Evolutionary conservation across 2,888 invertebrate species (phyloP).

Genomic region (Crocallis elinguaria): DNA sequence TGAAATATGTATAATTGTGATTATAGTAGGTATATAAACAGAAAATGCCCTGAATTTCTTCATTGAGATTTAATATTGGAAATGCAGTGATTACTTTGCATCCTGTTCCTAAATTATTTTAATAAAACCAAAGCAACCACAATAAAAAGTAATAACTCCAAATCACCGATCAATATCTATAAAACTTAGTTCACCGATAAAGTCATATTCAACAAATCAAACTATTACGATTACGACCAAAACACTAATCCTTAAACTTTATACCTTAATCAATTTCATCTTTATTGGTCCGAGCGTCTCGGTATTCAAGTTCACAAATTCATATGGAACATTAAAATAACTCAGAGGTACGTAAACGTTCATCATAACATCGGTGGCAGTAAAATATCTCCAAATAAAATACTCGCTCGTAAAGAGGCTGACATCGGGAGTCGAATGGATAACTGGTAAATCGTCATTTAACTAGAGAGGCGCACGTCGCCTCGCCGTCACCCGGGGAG

Average conservation of each 20-base stretch:
- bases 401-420: constrained; percentile 77
- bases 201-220: constrained; percentile 34
- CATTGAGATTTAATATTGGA: too few relatives aligned
- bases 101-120: too few relatives aligned
- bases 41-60: too few relatives aligned
- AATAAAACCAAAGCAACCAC: too few relatives aligned
- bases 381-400: constrained; percentile 80
- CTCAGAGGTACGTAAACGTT: constrained; percentile 68
- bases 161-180: constrained; percentile 15
- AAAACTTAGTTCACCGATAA: constrained; percentile 27
- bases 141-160: constrained; percentile 2
- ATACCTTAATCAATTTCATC: constrained; percentile 65
- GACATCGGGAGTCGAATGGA: constrained; percentile 76
- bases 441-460: constrained; percentile 78
- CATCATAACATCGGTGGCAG: constrained; percentile 79
- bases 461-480: constrained; percentile 66
- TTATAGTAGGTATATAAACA: too few relatives aligned
- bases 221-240: constrained; percentile 30
- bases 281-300: constrained; percentile 60
- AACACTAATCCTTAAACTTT: constrained; percentile 42
- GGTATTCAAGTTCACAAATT: constrained; percentile 62
- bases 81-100: too few relatives aligned
- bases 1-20: too few relatives aligned
- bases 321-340: constrained; percentile 73
- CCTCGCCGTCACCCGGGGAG: constrained; percentile 72